These are phyloP conservation scores for Protonemura montana DNA, from an alignment of 2,888 invertebrate genomes.

Conservation along the genomic window DNA sequence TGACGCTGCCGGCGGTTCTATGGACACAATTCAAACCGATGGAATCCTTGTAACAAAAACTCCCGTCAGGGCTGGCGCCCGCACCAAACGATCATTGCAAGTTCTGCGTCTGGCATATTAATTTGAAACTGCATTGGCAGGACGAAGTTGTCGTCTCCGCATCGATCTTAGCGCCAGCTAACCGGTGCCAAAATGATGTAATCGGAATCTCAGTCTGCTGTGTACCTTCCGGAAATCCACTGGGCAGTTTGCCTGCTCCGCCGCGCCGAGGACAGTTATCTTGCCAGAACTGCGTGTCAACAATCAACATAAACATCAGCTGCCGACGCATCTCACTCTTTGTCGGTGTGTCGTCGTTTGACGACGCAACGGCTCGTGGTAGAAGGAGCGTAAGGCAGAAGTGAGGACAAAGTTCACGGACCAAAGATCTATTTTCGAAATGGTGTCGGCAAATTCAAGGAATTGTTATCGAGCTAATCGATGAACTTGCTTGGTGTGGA, in stretches of 20 bases:
- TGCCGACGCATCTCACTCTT: neutral
- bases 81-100: neutral
- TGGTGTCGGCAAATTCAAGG: neutral
- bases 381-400: too few species aligned
- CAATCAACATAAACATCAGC: constrained; percentile 1
- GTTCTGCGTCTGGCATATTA: neutral
- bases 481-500: neutral
- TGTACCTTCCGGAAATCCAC: neutral
- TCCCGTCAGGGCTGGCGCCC: neutral
- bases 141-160: neutral
- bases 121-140: neutral
- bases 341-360: neutral
- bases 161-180: neutral
- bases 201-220: neutral
- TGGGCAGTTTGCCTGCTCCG: neutral
- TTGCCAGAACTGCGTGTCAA: neutral
- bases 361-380: neutral
- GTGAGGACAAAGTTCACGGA: too few species aligned
- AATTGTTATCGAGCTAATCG: neutral
- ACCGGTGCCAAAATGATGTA: neutral
- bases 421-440: neutral
- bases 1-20: neutral
- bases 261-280: neutral
- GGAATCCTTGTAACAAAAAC: neutral
- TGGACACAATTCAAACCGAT: neutral